phyloP scores from a whole-genome alignment of 2,113 vertebrate genomes.

The Pluvianellus socialis region DNA sequence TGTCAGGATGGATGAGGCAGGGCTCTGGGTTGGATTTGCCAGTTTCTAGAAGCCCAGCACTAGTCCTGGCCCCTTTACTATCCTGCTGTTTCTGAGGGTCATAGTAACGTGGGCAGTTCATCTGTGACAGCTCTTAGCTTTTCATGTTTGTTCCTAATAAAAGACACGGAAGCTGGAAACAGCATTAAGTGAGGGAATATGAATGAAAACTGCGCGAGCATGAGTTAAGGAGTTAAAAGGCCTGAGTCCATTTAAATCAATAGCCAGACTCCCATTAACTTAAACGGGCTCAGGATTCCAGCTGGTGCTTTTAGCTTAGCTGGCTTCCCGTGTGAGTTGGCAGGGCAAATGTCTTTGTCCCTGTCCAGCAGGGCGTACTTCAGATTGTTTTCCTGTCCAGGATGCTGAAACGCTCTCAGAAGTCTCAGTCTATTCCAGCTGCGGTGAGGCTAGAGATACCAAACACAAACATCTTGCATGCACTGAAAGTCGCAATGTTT shows the following conservation, averaged over 20 bases:
- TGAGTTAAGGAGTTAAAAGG: neutral
- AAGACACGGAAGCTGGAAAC: neutral
- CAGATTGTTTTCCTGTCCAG: neutral
- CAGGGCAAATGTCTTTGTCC: neutral
- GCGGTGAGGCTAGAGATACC: neutral
- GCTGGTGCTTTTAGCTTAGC: neutral
- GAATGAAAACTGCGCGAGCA: neutral
- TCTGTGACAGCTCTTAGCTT: neutral
- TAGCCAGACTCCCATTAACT: neutral
- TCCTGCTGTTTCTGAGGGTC: neutral
- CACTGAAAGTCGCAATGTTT: neutral
- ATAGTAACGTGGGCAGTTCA: neutral
- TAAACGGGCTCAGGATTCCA: neutral
- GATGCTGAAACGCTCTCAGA: neutral
- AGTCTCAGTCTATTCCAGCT: neutral
- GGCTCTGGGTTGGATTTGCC: neutral
- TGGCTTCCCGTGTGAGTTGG: neutral
- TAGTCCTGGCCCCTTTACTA: neutral
- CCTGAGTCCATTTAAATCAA: neutral
- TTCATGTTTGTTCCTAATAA: neutral
- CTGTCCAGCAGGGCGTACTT: neutral
- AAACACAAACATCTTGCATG: neutral
- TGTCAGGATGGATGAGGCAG: neutral
- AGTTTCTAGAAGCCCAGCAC: accelerated
- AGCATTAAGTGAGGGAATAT: neutral